Evolutionary conservation across 2,888 invertebrate species (phyloP).

Genomic region (Noctuana brunneofusca): DNA sequence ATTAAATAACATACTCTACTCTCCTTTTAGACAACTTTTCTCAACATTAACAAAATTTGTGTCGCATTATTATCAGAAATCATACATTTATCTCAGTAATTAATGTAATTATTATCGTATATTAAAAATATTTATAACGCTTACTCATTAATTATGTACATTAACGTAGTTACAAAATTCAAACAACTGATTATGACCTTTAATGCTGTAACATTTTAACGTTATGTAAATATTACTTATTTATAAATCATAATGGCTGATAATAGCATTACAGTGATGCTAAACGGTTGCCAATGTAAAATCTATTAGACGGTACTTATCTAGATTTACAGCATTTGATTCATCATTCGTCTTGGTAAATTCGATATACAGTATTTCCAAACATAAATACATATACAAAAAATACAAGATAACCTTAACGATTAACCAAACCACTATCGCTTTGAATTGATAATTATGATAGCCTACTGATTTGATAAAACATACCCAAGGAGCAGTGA

Average conservation of each 20-base stretch:
- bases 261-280: constrained; percentile 50
- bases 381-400: constrained; percentile 21
- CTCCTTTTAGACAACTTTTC: too few relatives aligned
- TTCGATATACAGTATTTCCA: constrained; percentile 22
- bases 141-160: background rate
- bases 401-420: constrained; percentile 29
- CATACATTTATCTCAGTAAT: too few relatives aligned
- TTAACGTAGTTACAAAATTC: background rate
- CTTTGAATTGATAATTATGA: constrained; percentile 56
- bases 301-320: constrained; percentile 43
- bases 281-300: constrained; percentile 44
- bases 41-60: too few relatives aligned
- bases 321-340: constrained; percentile 31
- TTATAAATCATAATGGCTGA: constrained; percentile 50
- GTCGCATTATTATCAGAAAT: too few relatives aligned
- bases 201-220: background rate
- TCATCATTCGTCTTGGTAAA: background rate
- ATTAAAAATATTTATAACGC: too few relatives aligned
- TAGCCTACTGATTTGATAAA: constrained; percentile 46
- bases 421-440: constrained; percentile 68
- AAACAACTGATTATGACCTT: background rate
- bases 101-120: too few relatives aligned
- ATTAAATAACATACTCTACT: too few relatives aligned
- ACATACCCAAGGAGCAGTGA: background rate
- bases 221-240: constrained; percentile 42